A percentile compares a stretch with the other conserved stretches of the same genome.
Conservation (phyloP, 2,888 invertebrate species). For the Carabus problematicus region DNA sequence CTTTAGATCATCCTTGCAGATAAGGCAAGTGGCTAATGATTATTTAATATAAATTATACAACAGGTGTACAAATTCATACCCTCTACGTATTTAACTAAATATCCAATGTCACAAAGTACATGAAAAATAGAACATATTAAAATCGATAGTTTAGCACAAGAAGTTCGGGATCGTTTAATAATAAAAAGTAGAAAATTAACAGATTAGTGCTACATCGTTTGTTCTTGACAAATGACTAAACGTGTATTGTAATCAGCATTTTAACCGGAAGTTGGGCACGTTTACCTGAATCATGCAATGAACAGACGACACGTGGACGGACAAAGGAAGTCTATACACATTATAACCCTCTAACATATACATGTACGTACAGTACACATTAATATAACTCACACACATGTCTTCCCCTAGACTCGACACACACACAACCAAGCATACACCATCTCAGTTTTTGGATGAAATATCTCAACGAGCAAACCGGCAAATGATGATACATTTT, state of each 20-base stretch:
- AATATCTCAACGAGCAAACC: constrained; percentile 18
- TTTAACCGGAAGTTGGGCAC: constrained; percentile 22
- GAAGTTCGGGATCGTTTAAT: too few relatives aligned
- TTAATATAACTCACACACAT: not conserved
- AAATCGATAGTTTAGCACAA: too few relatives aligned
- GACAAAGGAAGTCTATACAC: not conserved
- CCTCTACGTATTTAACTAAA: too few relatives aligned
- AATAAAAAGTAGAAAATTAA: constrained; percentile 2
- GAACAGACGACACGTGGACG: not conserved
- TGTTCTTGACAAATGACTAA: constrained; percentile 17
- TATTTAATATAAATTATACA: too few relatives aligned
- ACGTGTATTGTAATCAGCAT: not conserved
- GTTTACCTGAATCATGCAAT: constrained; percentile 16
- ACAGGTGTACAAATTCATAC: too few relatives aligned
- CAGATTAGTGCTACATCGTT: not conserved
- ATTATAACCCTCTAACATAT: constrained; percentile 1
- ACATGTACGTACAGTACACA: not conserved
- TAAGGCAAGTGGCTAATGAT: too few relatives aligned
- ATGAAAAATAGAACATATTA: too few relatives aligned
- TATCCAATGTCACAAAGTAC: too few relatives aligned
- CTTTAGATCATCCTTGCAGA: too few relatives aligned
- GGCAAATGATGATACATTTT: constrained; percentile 47
- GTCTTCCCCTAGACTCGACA: not conserved
- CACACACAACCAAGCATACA: not conserved
- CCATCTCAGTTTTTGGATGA: not conserved